phyloP scores from a whole-genome alignment of 2,797 vertebrate species.

The Manis pentadactyla region DNA sequence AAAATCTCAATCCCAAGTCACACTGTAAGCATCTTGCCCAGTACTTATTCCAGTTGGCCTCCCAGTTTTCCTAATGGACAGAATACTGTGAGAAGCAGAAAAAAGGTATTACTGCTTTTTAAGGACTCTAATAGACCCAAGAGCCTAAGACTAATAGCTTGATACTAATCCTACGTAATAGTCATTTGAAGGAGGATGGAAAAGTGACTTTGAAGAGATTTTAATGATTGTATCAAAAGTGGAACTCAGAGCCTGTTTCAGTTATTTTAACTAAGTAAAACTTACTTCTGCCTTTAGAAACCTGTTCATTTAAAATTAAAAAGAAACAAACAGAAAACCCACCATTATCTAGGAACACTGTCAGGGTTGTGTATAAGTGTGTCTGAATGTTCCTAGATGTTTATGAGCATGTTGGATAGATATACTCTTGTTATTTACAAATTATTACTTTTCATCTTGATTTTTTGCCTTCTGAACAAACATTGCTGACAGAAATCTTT shows the following conservation, averaged over 20 bases:
- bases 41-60: not conserved
- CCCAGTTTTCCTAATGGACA: constrained; percentile 16
- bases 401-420: not conserved
- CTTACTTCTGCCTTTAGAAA: constrained; percentile 33
- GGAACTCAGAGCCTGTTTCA: not conserved
- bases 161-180: not conserved
- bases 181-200: not conserved
- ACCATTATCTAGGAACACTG: not conserved
- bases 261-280: not conserved
- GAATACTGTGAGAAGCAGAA: not conserved
- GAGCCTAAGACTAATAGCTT: not conserved
- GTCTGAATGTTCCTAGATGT: not conserved
- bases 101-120: not conserved
- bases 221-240: not conserved
- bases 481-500: constrained; percentile 17
- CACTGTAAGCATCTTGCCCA: not conserved
- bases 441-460: not conserved
- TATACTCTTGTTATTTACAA: not conserved
- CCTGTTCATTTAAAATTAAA: constrained; percentile 24
- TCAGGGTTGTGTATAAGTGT: not conserved
- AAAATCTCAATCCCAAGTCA: not conserved
- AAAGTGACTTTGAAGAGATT: not conserved
- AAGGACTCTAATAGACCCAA: not conserved
- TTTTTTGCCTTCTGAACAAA: constrained; percentile 56
- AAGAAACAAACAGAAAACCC: not conserved